phyloP scores from a whole-genome alignment of 2,113 vertebrate genomes.

The Diglossa brunneiventris region DNA sequence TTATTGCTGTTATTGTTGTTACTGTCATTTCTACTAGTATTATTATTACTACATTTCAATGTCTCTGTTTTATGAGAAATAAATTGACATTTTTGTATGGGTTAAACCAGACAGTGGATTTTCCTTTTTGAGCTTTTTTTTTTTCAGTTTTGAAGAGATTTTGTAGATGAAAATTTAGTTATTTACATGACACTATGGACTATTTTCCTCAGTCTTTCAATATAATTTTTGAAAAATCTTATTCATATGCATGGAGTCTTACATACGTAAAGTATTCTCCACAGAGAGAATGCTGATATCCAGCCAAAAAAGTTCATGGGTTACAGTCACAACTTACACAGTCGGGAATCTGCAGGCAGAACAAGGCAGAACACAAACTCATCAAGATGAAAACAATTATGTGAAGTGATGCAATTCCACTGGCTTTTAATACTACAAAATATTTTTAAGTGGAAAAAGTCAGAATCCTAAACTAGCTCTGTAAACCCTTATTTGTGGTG shows the following conservation, averaged over 20 bases:
- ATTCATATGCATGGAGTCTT: not conserved
- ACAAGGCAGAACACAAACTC: not conserved
- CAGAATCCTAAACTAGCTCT: not conserved
- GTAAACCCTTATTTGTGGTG: not conserved
- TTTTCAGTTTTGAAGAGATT: not conserved
- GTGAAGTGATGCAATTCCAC: not conserved
- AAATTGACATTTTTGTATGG: not conserved
- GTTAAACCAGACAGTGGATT: not conserved
- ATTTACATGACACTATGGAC: not conserved
- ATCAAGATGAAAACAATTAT: conserved; percentile 3
- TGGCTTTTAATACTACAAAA: not conserved
- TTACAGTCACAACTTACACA: not conserved
- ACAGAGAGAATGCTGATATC: not conserved
- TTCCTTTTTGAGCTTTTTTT: not conserved
- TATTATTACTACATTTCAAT: not conserved
- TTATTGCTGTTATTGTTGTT: not conserved
- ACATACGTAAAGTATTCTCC: not conserved
- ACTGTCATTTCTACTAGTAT: accelerated
- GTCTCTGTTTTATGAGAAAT: not conserved
- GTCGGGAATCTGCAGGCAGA: not conserved
- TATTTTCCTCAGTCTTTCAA: not conserved
- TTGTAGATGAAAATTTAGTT: not conserved
- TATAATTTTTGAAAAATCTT: not conserved
- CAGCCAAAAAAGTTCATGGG: not conserved
- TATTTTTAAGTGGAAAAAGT: not conserved